phyloP scores from a whole-genome alignment of 2,888 invertebrate species.

The Thereva unica region DNA sequence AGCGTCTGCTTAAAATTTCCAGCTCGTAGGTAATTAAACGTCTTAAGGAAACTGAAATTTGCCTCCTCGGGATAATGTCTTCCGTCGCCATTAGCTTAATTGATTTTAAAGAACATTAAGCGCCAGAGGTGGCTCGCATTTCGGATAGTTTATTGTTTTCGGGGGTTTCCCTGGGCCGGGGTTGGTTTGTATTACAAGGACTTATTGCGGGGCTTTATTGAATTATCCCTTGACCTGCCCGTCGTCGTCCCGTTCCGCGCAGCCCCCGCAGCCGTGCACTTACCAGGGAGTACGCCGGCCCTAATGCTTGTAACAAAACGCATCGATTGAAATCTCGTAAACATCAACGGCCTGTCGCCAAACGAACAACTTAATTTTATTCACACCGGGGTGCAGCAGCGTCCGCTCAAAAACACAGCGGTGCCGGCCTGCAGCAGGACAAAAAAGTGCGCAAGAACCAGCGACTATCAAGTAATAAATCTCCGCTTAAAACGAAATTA shows the following conservation, averaged over 20 bases:
- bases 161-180: too few species aligned
- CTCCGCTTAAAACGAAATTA: slow-evolving; percentile 28
- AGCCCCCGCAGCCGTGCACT: too few species aligned
- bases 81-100: slow-evolving; percentile 41
- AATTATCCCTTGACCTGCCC: too few species aligned
- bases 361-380: slow-evolving; percentile 33
- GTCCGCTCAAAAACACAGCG: slow-evolving; percentile 26
- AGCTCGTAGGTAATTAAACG: slow-evolving; percentile 37
- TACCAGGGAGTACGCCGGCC: too few species aligned
- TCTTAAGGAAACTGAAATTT: slow-evolving; percentile 37
- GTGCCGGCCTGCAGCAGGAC: slow-evolving; percentile 7
- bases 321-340: slow-evolving; percentile 29
- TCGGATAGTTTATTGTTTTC: slow-evolving; percentile 1
- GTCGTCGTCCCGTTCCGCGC: too few species aligned
- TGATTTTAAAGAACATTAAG: slow-evolving; percentile 39
- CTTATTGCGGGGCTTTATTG: too few species aligned
- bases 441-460: slow-evolving; percentile 28
- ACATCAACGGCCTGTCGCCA: slow-evolving; percentile 25
- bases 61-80: slow-evolving; percentile 35
- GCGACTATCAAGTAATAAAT: slow-evolving; percentile 31
- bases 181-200: too few species aligned
- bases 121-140: slow-evolving; percentile 1
- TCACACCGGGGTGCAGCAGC: slow-evolving; percentile 32
- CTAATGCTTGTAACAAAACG: background rate
- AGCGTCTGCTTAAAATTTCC: slow-evolving; percentile 25